These are phyloP conservation scores for Varanus salvator DNA, from an alignment of 2,113 vertebrate genomes.

Conservation along the genomic window DNA sequence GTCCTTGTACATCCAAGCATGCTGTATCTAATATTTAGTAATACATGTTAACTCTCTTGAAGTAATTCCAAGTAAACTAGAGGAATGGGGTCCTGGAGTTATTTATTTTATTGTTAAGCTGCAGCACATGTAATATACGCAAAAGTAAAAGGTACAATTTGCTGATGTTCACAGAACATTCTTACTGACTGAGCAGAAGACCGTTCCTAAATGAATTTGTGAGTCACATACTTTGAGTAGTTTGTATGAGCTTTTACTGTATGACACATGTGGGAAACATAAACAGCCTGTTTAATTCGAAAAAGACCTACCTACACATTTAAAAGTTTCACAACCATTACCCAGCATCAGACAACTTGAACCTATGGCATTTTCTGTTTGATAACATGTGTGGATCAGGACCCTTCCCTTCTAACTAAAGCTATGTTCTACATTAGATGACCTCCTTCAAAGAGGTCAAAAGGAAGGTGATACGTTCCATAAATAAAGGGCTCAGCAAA, in stretches of 20 bases:
- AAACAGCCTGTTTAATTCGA: background rate
- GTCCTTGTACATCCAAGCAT: background rate
- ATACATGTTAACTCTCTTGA: background rate
- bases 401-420: background rate
- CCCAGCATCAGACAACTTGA: constrained; percentile 12
- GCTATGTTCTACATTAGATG: background rate
- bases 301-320: constrained; percentile 51
- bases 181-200: constrained; percentile 1
- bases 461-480: background rate
- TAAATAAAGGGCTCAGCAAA: background rate
- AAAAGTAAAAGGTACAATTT: constrained; percentile 46
- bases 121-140: constrained; percentile 28
- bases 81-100: background rate
- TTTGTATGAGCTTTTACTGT: background rate
- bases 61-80: background rate
- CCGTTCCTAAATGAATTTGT: constrained; percentile 20
- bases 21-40: background rate
- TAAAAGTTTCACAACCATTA: constrained; percentile 36
- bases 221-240: constrained; percentile 36
- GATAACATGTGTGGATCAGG: background rate
- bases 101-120: constrained; percentile 36
- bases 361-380: background rate
- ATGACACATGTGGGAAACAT: background rate
- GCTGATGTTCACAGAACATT: constrained; percentile 20
- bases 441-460: constrained; percentile 29